phyloP scores from a whole-genome alignment of 2,888 invertebrate species.

The Drosophila algonquin region DNA sequence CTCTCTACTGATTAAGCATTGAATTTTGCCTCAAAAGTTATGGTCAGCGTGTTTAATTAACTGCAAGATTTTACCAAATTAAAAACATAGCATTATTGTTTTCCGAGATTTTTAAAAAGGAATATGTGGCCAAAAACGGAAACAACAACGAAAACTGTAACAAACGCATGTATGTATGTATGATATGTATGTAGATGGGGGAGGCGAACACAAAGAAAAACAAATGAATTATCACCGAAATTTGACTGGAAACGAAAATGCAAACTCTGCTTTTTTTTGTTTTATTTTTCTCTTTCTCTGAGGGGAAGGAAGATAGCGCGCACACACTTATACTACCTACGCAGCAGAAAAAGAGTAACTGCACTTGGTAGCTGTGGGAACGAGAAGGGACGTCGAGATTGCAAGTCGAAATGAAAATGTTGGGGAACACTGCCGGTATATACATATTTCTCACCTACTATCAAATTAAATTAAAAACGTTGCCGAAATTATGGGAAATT shows the following conservation, averaged over 20 bases:
- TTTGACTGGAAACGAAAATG: constrained; percentile 2
- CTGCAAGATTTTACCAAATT: constrained; percentile 30
- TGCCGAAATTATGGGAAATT: neutral
- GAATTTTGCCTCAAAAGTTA: constrained; percentile 35
- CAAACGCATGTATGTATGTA: neutral
- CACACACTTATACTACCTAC: neutral
- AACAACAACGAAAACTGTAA: neutral
- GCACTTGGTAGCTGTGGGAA: constrained; percentile 49
- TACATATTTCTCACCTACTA: neutral
- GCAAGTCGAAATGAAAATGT: neutral
- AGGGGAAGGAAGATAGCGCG: neutral
- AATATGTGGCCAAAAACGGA: neutral
- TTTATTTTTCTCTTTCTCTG: neutral
- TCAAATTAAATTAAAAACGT: neutral
- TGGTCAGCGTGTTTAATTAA: constrained; percentile 54
- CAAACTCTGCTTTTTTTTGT: neutral
- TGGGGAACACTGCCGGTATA: neutral
- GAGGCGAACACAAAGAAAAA: too few relatives aligned
- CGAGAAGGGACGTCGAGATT: neutral
- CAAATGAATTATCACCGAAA: neutral
- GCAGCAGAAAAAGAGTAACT: constrained; percentile 30
- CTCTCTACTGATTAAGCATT: constrained; percentile 48
- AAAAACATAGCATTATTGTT: constrained; percentile 8
- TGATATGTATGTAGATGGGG: too few relatives aligned
- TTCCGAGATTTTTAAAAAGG: neutral